Evolutionary conservation across 2,113 vertebrate species (phyloP), one percentile per base, ranked within the genome.

Genomic region (Strigops habroptila): DNA sequence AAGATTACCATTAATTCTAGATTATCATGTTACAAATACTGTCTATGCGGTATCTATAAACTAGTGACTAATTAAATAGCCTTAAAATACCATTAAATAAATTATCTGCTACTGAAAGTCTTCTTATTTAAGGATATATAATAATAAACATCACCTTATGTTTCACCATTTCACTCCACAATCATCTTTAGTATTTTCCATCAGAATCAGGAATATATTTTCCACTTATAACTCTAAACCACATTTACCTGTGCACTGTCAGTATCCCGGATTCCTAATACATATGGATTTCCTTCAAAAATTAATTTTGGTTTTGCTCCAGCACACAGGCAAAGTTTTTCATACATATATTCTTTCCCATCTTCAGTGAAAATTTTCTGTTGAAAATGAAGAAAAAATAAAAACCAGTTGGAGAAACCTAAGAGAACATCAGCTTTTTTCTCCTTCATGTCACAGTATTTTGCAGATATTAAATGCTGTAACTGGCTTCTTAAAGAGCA

Each of bases 241-340:
- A 44, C 19, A 27, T 57, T 93, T 98, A 99, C 99, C 99, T 98
- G 98, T 37, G 98, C 99, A 21, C 99, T 99, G 97, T 99, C 99
- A 48, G 99, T 99, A 96, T 99, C 99, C 13, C 99, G 98, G 95
- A 99, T 99, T 60, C 99, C 99, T 86, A 99, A 95, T 5, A 99
- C 98, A 28, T 98, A 97, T 0, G 98, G 98, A 74, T 98, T 99
- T 77, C 98, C 98, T 89, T 98, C 96, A 35, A 84, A 95, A 35
- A 99, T 98, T 89, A 99, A 96, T 86, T 99, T 99, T 2, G 99
- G 99, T 92, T 97, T 98, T 48, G 97, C 99, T 55, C 99, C 99
- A 35, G 98, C 98, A 97, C 99, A 99, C 67, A 99, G 84, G 73
- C 99, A 99, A 35, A 99, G 98, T 77, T 99, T 99, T 86, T 99